Evolutionary conservation across 1,140 invertebrate genomes (phyloP).

Genomic region (Phymorhynchus buccinoides): DNA sequence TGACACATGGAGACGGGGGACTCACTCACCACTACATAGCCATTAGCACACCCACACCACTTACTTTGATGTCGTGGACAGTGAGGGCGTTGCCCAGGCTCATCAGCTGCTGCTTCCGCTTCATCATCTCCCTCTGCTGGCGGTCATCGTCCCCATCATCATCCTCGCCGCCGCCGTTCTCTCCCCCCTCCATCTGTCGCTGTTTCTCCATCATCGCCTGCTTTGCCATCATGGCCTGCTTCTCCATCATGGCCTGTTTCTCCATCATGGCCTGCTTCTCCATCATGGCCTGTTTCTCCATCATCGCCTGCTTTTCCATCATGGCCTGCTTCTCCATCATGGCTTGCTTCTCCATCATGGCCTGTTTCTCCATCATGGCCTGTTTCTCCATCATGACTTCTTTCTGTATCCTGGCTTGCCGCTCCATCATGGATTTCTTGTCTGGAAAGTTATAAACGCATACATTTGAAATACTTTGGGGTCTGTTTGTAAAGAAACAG

Average conservation of each 20-base stretch:
- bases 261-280: slow-evolving; percentile 40
- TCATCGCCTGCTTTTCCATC: slow-evolving; percentile 48
- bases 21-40: no score
- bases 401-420: slow-evolving; percentile 43
- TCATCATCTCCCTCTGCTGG: slow-evolving; percentile 46
- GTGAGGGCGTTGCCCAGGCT: slow-evolving; percentile 35
- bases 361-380: slow-evolving; percentile 44
- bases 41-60: no score
- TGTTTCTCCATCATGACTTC: slow-evolving; percentile 47
- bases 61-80: slow-evolving; percentile 24
- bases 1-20: no score
- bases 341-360: slow-evolving; percentile 45
- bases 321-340: slow-evolving; percentile 37
- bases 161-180: slow-evolving; percentile 30
- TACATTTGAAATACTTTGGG: no score
- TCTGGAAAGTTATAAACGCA: neutral
- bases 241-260: slow-evolving; percentile 42
- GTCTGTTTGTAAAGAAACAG: no score
- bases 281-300: slow-evolving; percentile 45
- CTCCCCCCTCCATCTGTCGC: slow-evolving; percentile 40
- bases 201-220: slow-evolving; percentile 39
- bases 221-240: slow-evolving; percentile 46
- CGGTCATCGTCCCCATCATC: slow-evolving; percentile 35
- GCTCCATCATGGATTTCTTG: slow-evolving; percentile 41
- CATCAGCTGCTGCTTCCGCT: slow-evolving; percentile 49